phyloP scores from a whole-genome alignment of 2,113 vertebrate genomes.

The Pampusana beccarii region DNA sequence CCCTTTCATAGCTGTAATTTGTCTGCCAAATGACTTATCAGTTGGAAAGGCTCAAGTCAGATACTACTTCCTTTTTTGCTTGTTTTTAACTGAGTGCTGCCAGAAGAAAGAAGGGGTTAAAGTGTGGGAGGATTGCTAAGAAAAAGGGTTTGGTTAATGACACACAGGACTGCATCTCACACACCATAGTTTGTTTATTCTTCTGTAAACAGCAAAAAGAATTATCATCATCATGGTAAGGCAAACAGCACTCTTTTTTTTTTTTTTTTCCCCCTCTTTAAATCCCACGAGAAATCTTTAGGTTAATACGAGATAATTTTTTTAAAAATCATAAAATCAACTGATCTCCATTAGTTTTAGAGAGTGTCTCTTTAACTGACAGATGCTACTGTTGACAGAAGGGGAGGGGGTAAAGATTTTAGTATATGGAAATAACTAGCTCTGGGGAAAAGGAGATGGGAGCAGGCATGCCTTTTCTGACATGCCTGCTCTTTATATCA shows the following conservation, averaged over 20 bases:
- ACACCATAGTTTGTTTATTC: conserved; percentile 50
- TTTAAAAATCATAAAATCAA: background rate
- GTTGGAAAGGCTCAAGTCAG: conserved; percentile 35
- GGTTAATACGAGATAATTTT: background rate
- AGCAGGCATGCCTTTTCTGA: conserved; percentile 55
- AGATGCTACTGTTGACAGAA: conserved; percentile 36
- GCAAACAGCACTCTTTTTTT: conserved; percentile 17
- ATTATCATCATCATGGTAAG: conserved; percentile 78
- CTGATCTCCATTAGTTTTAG: background rate
- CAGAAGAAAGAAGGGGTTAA: conserved; percentile 58
- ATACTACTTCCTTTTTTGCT: conserved; percentile 41
- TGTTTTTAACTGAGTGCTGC: background rate
- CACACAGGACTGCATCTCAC: conserved; percentile 31
- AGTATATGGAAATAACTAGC: conserved; percentile 58
- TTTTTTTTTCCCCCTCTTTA: conserved; percentile 10
- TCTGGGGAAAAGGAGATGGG: conserved; percentile 61
- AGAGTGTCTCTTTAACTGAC: background rate
- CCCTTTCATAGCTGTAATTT: conserved; percentile 46
- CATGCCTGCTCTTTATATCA: conserved; percentile 19
- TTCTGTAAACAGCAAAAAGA: conserved; percentile 67
- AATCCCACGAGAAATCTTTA: background rate
- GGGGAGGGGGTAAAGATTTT: conserved; percentile 31
- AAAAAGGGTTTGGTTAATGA: conserved; percentile 61
- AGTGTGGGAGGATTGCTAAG: conserved; percentile 61
- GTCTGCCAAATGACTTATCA: conserved; percentile 54